phyloP scores from a whole-genome alignment of 1,140 invertebrate species.

The Acromyrmex echinatior region DNA sequence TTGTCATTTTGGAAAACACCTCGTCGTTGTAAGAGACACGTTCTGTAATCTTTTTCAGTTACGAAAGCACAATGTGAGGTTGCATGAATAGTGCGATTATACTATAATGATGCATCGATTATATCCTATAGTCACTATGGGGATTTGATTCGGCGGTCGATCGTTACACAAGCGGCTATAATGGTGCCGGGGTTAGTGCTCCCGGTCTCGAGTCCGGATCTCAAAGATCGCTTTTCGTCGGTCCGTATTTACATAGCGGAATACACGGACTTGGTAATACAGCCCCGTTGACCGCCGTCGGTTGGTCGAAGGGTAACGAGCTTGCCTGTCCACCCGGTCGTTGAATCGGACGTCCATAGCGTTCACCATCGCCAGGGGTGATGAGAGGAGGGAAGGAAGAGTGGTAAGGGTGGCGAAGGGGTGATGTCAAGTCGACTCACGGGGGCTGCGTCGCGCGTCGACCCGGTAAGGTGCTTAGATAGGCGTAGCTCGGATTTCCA shows the following conservation, averaged over 20 bases:
- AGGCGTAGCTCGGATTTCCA: conserved; percentile 82
- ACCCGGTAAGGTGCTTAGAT: conserved; percentile 70
- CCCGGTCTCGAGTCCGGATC: conserved; percentile 74
- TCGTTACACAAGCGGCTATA: conserved; percentile 40
- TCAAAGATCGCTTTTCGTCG: conserved; percentile 85
- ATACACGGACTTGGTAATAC: conserved; percentile 81
- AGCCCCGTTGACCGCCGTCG: conserved; percentile 66
- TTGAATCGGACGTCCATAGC: conserved; percentile 38
- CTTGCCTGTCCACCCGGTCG: conserved; percentile 66
- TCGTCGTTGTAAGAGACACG: background rate
- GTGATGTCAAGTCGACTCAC: conserved; percentile 38
- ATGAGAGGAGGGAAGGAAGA: background rate
- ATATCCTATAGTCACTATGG: background rate
- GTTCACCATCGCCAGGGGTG: background rate
- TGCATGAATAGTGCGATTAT: conserved; percentile 28
- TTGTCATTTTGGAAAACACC: background rate
- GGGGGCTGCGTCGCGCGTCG: conserved; percentile 34
- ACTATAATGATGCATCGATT: conserved; percentile 41
- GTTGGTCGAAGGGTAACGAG: conserved; percentile 64
- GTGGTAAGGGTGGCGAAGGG: conserved; percentile 26
- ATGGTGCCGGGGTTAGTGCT: conserved; percentile 23
- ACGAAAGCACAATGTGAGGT: background rate
- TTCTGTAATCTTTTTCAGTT: background rate
- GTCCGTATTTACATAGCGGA: conserved; percentile 85
- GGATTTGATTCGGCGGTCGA: conserved; percentile 29